These are phyloP conservation scores for Zonitis immaculata DNA, from an alignment of 2,888 invertebrate species.

Conservation along the genomic window DNA sequence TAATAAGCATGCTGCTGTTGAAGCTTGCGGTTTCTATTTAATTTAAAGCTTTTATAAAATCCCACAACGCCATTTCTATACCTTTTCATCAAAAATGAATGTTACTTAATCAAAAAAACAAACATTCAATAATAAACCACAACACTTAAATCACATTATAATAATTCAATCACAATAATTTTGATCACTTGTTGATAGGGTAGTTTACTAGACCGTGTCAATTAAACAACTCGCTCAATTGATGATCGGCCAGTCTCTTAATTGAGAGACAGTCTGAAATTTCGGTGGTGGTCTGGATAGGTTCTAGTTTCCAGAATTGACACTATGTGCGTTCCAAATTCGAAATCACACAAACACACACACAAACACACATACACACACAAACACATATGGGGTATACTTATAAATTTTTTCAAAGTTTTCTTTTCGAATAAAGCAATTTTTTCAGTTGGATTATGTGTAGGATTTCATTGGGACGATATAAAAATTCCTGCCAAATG, in stretches of 20 bases:
- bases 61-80: background rate
- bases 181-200: background rate
- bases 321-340: constrained; percentile 15
- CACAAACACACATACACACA: too few species aligned
- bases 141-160: constrained; percentile 15
- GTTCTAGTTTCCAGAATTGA: constrained; percentile 22
- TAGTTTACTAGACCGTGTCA: background rate
- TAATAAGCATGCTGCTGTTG: too few species aligned
- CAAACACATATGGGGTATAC: too few species aligned
- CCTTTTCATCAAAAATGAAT: background rate
- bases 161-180: background rate
- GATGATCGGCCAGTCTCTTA: constrained; percentile 8
- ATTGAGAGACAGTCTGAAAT: constrained; percentile 8
- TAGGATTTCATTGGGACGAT: constrained; percentile 12
- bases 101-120: too few species aligned
- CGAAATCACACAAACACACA: too few species aligned
- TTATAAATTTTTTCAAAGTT: constrained; percentile 1
- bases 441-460: constrained; percentile 1
- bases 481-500: constrained; percentile 7
- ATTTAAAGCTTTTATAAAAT: background rate
- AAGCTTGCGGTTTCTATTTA: background rate
- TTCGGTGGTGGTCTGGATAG: background rate
- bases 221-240: background rate
- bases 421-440: constrained; percentile 15
- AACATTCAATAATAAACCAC: too few species aligned